Evolutionary conservation across 35 echinoderm and acorn worm genomes (phyloP), one percentile per base, ranked within the genome.

Genomic region (Nesometra sesokonis): DNA sequence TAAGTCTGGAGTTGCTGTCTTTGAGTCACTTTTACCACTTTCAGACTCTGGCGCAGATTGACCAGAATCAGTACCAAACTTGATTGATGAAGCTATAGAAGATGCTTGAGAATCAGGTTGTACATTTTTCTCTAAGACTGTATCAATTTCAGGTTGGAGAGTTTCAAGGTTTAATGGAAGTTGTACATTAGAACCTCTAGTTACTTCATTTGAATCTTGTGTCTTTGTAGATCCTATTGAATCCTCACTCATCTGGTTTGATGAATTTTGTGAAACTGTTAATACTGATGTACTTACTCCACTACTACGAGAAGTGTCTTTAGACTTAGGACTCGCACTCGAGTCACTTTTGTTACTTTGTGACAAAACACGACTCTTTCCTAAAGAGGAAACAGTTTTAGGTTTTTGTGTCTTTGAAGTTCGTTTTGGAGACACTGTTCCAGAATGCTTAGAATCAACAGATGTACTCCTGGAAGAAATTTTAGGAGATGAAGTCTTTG

Each of bases 151-250:
- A 67, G 87, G 87, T 77, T 88, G 38, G 1, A 88, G 34, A 8
- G 81, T 89, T 13, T 85, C 34, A 33, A 89, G 38, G 46, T 89
- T 80, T 33, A 89, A 37, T 23, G 88, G 88, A 0, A 89, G 82
- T 77, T 84, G 81, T 17, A 89, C 82, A 36, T 89, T 78, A 0
- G 90, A 91, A 27, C 84, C 90, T 76, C 84, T 52, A 17, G 31
- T 85, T 33, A 15, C 3, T 76, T 85, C 35, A 57, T 38, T 36
- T 36, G 81, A 83, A 39, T 39, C 81, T 9, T 38, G 34, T 19
- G 37, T 35, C 11, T 17, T 83, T 17, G 35, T 31, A 83, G 33
- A 29, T n/a, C 36, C 81, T 36, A 38, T 35, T 9, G 52, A 67
- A 27, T 67, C 52, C 15, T 37, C 81, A 30, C 34, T 30, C 81